Conservation (phyloP, 92 coral and sea anemone species). For the Epizoanthus illoricatus region DNA sequence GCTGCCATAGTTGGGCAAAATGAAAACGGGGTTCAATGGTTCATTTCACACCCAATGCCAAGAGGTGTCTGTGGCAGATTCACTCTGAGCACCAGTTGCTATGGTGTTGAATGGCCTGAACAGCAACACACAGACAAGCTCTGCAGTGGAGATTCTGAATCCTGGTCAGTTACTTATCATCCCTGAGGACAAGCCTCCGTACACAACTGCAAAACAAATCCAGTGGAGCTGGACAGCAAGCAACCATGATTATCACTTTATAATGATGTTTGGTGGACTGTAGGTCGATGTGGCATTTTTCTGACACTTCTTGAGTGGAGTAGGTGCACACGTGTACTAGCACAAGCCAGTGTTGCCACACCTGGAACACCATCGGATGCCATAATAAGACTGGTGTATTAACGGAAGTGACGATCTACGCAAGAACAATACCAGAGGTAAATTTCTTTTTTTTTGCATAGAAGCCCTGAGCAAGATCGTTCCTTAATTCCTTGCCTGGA, state of each 20-base stretch:
- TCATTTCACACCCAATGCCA: constrained; percentile 15
- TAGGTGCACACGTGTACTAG: not conserved
- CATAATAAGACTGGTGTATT: not conserved
- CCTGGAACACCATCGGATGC: too few species aligned
- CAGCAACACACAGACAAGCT: constrained; percentile 13
- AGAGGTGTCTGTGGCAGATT: constrained; percentile 6
- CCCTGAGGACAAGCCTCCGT: not conserved
- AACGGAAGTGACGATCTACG: not conserved
- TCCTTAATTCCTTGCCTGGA: too few species aligned
- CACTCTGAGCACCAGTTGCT: constrained; percentile 5
- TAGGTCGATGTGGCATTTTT: too few species aligned
- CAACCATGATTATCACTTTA: not conserved
- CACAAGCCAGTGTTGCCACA: too few species aligned
- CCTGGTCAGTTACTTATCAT: too few species aligned
- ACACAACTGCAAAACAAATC: not conserved
- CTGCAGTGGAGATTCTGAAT: not conserved
- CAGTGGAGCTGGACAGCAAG: not conserved
- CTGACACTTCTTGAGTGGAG: not conserved
- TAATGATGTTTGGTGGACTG: not conserved
- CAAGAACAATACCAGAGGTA: not conserved
- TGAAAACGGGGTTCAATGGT: constrained; percentile 7
- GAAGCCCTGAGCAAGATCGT: too few species aligned
- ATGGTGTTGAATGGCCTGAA: constrained; percentile 23
- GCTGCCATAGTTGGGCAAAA: constrained; percentile 12
- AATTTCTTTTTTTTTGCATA: too few species aligned